Base-by-base conservation (phyloP, 2,797 vertebrate species). In the Australoheros facetus region DNA sequence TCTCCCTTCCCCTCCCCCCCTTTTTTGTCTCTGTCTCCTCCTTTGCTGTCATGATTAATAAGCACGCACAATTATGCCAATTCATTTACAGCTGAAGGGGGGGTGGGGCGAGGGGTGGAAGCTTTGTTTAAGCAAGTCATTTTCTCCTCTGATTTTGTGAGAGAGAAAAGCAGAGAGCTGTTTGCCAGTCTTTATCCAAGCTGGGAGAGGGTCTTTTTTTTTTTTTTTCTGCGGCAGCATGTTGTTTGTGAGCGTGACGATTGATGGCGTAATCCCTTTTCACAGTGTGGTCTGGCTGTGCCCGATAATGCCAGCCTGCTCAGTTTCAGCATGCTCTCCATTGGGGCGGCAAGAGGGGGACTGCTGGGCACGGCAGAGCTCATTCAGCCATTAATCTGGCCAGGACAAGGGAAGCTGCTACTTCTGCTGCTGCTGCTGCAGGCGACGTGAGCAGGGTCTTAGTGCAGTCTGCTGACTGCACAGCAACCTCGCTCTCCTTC, bases 211-310 rank as follows among this genome's bases (percentile, higher is more conserved):
- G 32, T 51, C 48, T 86, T 92, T 89, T 92, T 86, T 91, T 88
- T 88, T 85, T 69, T 71, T 81, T 77, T 87, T 82, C 87, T 83
- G 85, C 76, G 78, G 85, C 88, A 89, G 88, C 87, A 92, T 93
- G 93, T 92, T 94, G 92, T 95, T 93, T 94, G 90, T 88, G 89
- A 93, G 93, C 85, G 85, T 93, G 91, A 95, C 91, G 88, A 92
- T 91, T 94, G 91, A 91, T 90, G 85, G 88, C 88, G 87, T 95
- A 96, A 96, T 95, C 95, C 95, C 90, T 83, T 95, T 95, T 96
- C 94, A 94, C 94, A 93, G 93, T 88, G 89, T 88, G 89, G 93
- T 95, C 94, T 96, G 95, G 93, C 93, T 94, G 91, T 90, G 92
- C 92, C 93, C 89, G 95, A 96, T 96, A 96, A 95, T 93, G 91